These are phyloP conservation scores for Phenganax stokvisi DNA, from an alignment of 92 coral and sea anemone genomes.

Conservation along the genomic window DNA sequence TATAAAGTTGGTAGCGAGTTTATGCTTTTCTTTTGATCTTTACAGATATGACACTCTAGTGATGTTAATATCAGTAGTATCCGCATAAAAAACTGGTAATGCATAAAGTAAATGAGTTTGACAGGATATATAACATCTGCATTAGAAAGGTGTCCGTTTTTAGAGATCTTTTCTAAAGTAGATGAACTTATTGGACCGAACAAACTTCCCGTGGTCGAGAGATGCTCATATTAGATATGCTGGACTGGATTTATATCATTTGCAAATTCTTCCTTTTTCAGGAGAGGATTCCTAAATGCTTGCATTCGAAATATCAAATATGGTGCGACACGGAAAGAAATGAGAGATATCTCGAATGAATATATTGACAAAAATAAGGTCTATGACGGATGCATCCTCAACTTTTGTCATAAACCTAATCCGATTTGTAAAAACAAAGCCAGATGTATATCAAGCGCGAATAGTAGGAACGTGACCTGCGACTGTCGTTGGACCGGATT, in stretches of 20 bases:
- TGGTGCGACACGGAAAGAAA: background rate
- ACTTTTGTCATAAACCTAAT: conserved; percentile 19
- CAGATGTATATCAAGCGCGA: background rate
- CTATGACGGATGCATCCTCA: background rate
- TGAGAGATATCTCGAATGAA: background rate
- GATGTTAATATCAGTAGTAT: no score
- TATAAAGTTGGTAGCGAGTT: no score
- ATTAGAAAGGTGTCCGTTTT: no score
- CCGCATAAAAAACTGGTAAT: no score
- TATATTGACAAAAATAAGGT: background rate
- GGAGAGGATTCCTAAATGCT: conserved; percentile 23
- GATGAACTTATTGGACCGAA: no score
- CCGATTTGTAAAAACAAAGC: conserved; percentile 27
- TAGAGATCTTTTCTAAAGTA: background rate
- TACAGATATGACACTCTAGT: no score
- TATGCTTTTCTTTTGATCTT: no score
- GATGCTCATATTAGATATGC: no score
- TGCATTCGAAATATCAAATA: conserved; percentile 28
- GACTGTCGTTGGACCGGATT: conserved; percentile 33
- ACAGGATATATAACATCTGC: background rate
- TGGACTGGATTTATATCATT: no score
- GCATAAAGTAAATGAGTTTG: no score
- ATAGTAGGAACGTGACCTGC: background rate
- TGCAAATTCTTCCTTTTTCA: background rate
- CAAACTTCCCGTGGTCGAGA: background rate